phyloP scores from a whole-genome alignment of 2,797 vertebrate species.

The Dryobates pubescens region DNA sequence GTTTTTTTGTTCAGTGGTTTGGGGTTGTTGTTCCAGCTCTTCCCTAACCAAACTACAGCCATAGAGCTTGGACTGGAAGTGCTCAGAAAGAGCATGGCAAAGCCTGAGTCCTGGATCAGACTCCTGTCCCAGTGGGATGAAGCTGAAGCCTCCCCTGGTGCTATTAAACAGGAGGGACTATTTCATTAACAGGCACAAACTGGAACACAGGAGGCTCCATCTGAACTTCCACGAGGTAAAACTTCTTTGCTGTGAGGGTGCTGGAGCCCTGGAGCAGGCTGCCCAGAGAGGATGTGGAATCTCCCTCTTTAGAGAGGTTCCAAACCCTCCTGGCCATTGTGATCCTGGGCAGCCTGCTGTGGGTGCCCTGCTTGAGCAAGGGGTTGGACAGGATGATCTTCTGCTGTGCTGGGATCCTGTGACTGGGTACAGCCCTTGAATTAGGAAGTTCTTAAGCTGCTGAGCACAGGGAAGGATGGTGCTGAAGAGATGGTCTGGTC shows the following conservation, averaged over 20 bases:
- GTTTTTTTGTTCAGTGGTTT: background rate
- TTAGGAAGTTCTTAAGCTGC: background rate
- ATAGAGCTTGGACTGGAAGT: background rate
- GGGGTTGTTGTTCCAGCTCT: background rate
- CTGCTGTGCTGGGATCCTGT: background rate
- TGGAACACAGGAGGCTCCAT: background rate
- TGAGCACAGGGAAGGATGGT: background rate
- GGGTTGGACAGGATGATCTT: too few relatives aligned
- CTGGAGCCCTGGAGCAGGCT: too few relatives aligned
- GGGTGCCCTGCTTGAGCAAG: too few relatives aligned
- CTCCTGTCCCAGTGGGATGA: rapidly evolving
- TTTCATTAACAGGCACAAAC: background rate
- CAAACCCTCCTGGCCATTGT: too few relatives aligned
- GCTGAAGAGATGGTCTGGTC: background rate
- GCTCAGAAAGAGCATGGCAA: background rate
- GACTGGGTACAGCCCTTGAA: background rate
- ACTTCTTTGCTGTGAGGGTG: background rate
- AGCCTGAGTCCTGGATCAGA: background rate
- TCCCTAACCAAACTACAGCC: rapidly evolving
- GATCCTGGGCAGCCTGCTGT: too few relatives aligned
- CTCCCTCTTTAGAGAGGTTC: too few relatives aligned
- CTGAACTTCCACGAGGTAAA: background rate
- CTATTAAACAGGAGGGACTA: background rate
- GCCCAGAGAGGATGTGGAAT: too few relatives aligned
- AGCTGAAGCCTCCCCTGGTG: background rate